phyloP scores from a whole-genome alignment of 2,797 vertebrate genomes.

The Anabacerthia variegaticeps region DNA sequence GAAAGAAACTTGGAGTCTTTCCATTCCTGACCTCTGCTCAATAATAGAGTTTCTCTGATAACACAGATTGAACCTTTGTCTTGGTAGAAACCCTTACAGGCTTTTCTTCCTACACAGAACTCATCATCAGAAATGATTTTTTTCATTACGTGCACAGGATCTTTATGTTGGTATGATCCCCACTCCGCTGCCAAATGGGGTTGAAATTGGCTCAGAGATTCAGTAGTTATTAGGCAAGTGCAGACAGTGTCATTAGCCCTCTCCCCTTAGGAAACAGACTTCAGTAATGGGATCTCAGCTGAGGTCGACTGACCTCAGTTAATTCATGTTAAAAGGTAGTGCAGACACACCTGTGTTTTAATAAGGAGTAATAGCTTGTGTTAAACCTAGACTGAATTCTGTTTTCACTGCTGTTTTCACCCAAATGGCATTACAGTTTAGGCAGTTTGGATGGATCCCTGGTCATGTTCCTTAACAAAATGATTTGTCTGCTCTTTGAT shows the following conservation, averaged over 20 bases:
- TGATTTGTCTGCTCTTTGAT: not conserved
- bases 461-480: not conserved
- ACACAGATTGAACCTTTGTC: not conserved
- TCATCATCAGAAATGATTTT: not conserved
- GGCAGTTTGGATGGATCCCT: not conserved
- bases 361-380: not conserved
- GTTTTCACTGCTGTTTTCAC: not conserved
- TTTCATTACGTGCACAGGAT: not conserved
- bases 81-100: not conserved
- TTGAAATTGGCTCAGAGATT: not conserved
- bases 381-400: not conserved
- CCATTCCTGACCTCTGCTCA: not conserved
- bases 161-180: not conserved
- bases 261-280: constrained; percentile 9
- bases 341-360: not conserved
- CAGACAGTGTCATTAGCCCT: not conserved
- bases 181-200: not conserved
- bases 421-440: not conserved
- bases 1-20: not conserved
- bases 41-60: not conserved
- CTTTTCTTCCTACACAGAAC: not conserved
- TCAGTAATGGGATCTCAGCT: not conserved
- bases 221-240: not conserved
- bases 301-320: not conserved
- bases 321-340: not conserved